A percentile compares a stretch with the other conserved stretches of the same genome.
Evolutionary conservation across 53 echinoderm and acorn worm genomes (phyloP).

Genomic region (Astropecten irregularis): DNA sequence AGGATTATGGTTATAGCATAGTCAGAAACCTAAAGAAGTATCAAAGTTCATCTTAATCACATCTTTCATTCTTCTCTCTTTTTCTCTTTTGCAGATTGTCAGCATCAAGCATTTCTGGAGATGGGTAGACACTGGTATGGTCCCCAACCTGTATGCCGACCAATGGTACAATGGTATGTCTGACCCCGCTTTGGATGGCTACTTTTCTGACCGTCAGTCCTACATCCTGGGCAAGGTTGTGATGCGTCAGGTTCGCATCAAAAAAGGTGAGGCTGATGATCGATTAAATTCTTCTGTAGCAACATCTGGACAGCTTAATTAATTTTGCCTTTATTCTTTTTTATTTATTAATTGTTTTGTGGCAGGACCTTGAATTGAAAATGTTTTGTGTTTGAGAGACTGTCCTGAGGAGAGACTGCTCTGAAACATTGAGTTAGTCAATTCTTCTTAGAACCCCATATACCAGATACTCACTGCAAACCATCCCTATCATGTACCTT

Average conservation of each 20-base stretch:
- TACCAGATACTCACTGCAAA: too few relatives aligned
- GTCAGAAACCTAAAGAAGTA: neutral
- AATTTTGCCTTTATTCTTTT: neutral
- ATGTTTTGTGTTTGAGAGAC: too few relatives aligned
- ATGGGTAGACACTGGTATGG: constrained; percentile 61
- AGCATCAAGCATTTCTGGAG: constrained; percentile 74
- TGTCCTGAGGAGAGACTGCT: too few relatives aligned
- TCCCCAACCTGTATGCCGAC: constrained; percentile 65
- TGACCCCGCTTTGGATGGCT: constrained; percentile 48
- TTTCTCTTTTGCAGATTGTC: constrained; percentile 47
- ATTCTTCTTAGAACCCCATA: too few relatives aligned
- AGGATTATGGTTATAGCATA: neutral
- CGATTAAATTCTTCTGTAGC: neutral
- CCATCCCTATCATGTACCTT: too few relatives aligned
- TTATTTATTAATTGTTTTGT: neutral
- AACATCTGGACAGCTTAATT: neutral
- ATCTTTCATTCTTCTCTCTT: neutral
- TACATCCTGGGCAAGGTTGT: constrained; percentile 84
- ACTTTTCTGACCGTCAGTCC: constrained; percentile 70
- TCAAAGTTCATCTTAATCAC: neutral
- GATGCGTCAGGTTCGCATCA: constrained; percentile 80
- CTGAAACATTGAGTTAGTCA: too few relatives aligned
- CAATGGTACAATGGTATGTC: constrained; percentile 79
- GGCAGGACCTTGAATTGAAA: too few relatives aligned
- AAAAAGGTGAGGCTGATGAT: constrained; percentile 57